Percentiles rank a stretch among this genome's conserved stretches.
Conservation (phyloP, 2,797 vertebrate genomes). For the Halcyon badia region DNA sequence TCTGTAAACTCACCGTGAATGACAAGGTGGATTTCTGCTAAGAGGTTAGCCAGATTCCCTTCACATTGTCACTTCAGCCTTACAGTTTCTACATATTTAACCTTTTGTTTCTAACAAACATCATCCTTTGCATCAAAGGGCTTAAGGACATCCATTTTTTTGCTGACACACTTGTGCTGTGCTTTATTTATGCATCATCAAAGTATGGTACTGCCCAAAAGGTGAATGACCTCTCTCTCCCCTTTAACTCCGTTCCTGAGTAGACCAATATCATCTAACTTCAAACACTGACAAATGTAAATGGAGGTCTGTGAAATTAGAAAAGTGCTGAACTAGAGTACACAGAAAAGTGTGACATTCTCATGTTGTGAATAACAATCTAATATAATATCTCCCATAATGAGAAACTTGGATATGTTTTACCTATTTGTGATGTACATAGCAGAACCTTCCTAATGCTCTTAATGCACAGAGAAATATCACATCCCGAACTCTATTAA, state of each 20-base stretch:
- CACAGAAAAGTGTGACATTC: conserved; percentile 60
- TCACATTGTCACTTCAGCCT: conserved; percentile 9
- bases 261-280: conserved; percentile 62
- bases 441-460: conserved; percentile 20
- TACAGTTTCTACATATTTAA: conserved; percentile 37
- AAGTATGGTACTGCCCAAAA: conserved; percentile 52
- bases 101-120: conserved; percentile 54
- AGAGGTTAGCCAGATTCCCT: background rate
- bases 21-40: conserved; percentile 20
- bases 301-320: conserved; percentile 71
- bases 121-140: conserved; percentile 32
- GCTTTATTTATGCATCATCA: conserved; percentile 69
- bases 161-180: conserved; percentile 28
- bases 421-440: conserved; percentile 46
- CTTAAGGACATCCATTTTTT: conserved; percentile 38
- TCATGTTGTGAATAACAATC: conserved; percentile 64
- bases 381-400: conserved; percentile 2
- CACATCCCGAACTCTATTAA: conserved; percentile 5
- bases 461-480: conserved; percentile 1
- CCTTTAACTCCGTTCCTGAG: conserved; percentile 56
- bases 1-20: background rate
- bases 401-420: conserved; percentile 31
- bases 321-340: conserved; percentile 73
- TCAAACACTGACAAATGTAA: conserved; percentile 74
- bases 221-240: conserved; percentile 39